A percentile compares a stretch with the other conserved stretches of the same genome.
Conservation (phyloP, 2,113 vertebrate species). For the Pampusana beccarii region DNA sequence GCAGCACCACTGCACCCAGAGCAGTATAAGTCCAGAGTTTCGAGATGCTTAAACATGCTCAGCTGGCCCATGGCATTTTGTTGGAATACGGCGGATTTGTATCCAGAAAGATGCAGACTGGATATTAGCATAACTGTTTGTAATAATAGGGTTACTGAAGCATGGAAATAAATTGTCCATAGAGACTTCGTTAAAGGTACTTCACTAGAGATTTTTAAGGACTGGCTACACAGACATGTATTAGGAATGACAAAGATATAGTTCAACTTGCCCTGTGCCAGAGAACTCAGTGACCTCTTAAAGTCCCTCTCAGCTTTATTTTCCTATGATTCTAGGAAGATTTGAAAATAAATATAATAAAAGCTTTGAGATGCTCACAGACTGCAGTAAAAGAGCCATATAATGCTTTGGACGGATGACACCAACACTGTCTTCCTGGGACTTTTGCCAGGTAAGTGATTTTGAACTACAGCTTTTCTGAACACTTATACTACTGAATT, state of each 20-base stretch:
- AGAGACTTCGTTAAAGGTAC: not conserved
- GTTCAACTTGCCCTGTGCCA: not conserved
- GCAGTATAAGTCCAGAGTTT: rapidly evolving
- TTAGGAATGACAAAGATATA: not conserved
- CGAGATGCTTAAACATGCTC: rapidly evolving
- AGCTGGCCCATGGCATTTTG: rapidly evolving
- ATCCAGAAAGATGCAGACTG: not conserved
- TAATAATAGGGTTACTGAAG: not conserved
- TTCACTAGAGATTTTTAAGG: not conserved
- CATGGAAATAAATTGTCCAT: not conserved
- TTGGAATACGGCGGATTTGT: not conserved
- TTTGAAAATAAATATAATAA: conserved; percentile 57
- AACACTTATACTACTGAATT: not conserved
- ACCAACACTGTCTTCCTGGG: conserved; percentile 18
- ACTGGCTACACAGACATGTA: not conserved
- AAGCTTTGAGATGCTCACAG: not conserved
- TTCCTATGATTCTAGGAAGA: conserved; percentile 8
- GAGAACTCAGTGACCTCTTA: conserved; percentile 10
- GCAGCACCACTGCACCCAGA: not conserved
- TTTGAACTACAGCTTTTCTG: conserved; percentile 23
- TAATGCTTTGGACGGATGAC: conserved; percentile 28
- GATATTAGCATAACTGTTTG: not conserved
- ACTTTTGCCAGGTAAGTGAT: conserved; percentile 42
- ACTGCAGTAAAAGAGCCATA: conserved; percentile 6
- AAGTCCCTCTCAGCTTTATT: conserved; percentile 18